A percentile compares a stretch with the other conserved stretches of the same genome.
Evolutionary conservation across 2,888 invertebrate species (phyloP).

Genomic region (Drosophila lutescens): DNA sequence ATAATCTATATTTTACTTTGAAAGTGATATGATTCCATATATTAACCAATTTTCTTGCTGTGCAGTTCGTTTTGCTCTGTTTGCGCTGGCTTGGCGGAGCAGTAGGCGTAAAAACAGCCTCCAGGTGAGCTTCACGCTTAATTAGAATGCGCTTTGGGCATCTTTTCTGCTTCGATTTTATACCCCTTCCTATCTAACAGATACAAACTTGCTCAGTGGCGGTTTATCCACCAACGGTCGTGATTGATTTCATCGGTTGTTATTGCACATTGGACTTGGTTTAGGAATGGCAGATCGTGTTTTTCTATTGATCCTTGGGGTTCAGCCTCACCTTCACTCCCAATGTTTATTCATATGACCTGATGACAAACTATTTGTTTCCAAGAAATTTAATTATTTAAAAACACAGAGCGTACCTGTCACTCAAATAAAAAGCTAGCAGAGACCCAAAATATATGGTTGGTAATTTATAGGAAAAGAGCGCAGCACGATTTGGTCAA

Average conservation of each 20-base stretch:
- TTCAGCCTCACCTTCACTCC: neutral
- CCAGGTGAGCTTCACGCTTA: constrained; percentile 84
- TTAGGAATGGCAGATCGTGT: neutral
- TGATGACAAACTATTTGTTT: constrained; percentile 48
- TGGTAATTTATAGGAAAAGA: constrained; percentile 7
- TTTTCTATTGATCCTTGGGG: neutral
- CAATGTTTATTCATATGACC: neutral
- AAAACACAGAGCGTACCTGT: constrained; percentile 58
- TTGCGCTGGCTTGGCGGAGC: constrained; percentile 32
- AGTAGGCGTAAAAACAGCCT: constrained; percentile 80
- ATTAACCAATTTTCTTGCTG: constrained; percentile 5
- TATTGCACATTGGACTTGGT: neutral
- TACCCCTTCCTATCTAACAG: constrained; percentile 8
- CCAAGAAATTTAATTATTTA: constrained; percentile 55
- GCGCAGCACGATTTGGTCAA: constrained; percentile 17
- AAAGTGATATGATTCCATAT: no score
- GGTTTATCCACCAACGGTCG: constrained; percentile 31
- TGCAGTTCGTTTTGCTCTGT: constrained; percentile 7
- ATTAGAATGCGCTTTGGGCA: constrained; percentile 78
- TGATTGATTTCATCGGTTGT: constrained; percentile 56
- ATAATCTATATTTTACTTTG: no score
- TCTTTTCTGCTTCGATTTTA: constrained; percentile 33
- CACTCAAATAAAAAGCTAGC: constrained; percentile 46
- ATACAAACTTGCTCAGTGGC: constrained; percentile 5
- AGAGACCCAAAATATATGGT: constrained; percentile 14